Percentiles rank a stretch among this genome's conserved stretches.
These are phyloP conservation scores for Actinia equina DNA, from an alignment of 64 coral and sea anemone species.

Conservation along the genomic window DNA sequence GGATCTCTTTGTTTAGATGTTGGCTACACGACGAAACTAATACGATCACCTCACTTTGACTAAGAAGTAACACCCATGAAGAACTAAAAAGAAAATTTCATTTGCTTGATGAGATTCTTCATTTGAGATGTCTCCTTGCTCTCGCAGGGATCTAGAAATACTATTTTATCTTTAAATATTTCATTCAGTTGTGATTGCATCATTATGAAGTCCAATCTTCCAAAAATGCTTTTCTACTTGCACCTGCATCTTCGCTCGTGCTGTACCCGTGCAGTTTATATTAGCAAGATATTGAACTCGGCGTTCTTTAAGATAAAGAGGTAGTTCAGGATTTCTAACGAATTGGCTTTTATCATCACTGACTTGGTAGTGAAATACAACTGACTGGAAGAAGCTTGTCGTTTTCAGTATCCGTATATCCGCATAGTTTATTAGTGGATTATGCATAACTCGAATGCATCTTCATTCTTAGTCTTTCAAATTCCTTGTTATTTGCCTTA, in stretches of 20 bases:
- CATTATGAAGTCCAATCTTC: neutral
- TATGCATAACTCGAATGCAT: neutral
- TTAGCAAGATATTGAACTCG: neutral
- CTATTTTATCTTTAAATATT: neutral
- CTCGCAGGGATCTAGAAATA: neutral
- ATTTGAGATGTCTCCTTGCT: neutral
- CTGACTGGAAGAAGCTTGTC: neutral
- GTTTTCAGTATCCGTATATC: neutral
- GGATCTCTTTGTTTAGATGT: slow-evolving; percentile 2
- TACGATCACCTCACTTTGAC: neutral
- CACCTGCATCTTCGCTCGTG: neutral
- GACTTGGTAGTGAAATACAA: neutral
- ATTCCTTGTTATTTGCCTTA: no score
- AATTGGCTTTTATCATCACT: neutral
- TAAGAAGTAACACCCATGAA: neutral
- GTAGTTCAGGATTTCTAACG: neutral
- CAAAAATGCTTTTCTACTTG: neutral
- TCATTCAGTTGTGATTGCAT: neutral
- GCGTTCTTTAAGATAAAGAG: neutral
- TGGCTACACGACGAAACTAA: neutral
- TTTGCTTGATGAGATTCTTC: neutral
- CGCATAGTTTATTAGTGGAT: neutral
- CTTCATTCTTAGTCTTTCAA: neutral
- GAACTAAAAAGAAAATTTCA: neutral
- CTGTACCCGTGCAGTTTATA: neutral